Conservation (phyloP, 2,113 vertebrate genomes). For the human region GRCh38 chrX:127177501-127178000, state of each 20-base stretch:
- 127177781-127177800: constrained; percentile 50
- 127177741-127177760: constrained; percentile 16
- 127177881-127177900: constrained; percentile 10
- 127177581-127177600: constrained; percentile 81
- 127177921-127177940: neutral
- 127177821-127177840: constrained; percentile 52
- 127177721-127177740: constrained; percentile 63
- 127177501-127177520: constrained; percentile 81
- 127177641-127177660: constrained; percentile 86
- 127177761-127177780: neutral
- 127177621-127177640: constrained; percentile 82
- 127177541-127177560: constrained; percentile 68
- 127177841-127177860: constrained; percentile 14
- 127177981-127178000: neutral
- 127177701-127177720: constrained; percentile 52
- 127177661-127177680: constrained; percentile 83
- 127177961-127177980: neutral
- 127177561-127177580: constrained; percentile 81
- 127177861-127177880: constrained; percentile 65
- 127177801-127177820: neutral
- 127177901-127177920: constrained; percentile 39
- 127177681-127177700: constrained; percentile 66
- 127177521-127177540: constrained; percentile 81
- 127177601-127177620: constrained; percentile 74
- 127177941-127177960: neutral